A percentile compares a stretch with the other conserved stretches of the same genome.
phyloP scores from a whole-genome alignment of 2,113 vertebrate species.

The Saccopteryx bilineata region DNA sequence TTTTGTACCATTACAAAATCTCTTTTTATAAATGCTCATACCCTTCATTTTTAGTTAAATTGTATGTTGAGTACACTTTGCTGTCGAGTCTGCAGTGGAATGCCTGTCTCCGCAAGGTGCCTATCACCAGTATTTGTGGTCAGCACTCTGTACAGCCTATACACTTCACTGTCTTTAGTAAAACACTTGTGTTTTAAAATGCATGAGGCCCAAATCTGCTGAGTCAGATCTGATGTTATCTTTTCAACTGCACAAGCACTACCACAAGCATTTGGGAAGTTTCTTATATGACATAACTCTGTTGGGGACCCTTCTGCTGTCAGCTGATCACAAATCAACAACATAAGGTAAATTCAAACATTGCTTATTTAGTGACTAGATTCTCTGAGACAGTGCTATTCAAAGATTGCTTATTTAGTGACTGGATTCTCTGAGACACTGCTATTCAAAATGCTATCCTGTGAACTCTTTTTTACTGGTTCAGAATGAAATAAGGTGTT shows the following conservation, averaged over 20 bases:
- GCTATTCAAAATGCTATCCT: neutral
- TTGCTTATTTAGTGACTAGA: neutral
- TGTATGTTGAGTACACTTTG: neutral
- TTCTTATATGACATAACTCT: neutral
- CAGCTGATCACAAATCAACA: constrained; percentile 32
- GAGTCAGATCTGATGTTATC: constrained; percentile 51
- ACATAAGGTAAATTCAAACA: neutral
- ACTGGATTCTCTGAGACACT: neutral
- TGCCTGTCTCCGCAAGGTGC: neutral
- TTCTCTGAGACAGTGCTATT: neutral
- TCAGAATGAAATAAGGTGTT: neutral
- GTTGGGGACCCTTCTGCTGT: neutral
- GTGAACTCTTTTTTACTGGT: neutral
- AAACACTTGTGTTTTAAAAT: constrained; percentile 40
- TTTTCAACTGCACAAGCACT: neutral
- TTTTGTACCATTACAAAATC: constrained; percentile 20
- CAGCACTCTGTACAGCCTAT: neutral
- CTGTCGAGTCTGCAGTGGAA: neutral
- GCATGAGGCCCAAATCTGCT: neutral
- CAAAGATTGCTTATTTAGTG: neutral
- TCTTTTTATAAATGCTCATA: neutral
- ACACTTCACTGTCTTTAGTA: neutral
- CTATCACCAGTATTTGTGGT: neutral
- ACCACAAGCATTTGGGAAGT: neutral
- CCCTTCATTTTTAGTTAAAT: neutral